Evolutionary conservation across 2,888 invertebrate species (phyloP), one percentile per base, ranked within the genome.

Genomic region (Eristalis pertinax): DNA sequence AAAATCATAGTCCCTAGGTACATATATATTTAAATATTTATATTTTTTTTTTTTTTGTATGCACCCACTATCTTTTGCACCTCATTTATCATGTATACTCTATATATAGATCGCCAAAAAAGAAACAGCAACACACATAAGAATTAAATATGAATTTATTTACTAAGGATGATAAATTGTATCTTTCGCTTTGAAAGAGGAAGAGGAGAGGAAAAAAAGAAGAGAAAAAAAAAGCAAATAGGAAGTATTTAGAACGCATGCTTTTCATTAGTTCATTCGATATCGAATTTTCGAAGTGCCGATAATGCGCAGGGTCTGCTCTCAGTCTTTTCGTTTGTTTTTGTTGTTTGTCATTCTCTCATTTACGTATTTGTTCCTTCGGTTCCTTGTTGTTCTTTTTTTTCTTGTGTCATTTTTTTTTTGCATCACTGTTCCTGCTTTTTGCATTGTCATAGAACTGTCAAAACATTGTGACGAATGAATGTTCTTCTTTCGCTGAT

Each of bases 51-150:
- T 11, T 15, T 24, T 29, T 26, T 15, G 26, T 26, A 60, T 50
- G 50, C 50, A 50, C 50, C 50, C 50, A 50, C 50, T 4, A 50
- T 50, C 15, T 60, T 26, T 26, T 83, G 87, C 87, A 87, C 69
- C 87, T 87, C 87, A 87, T 87, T 60, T 76, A 72, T 83, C 83
- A 86, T 79, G 38, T 65, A 69, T 63, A 75, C 65, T 63, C 77
- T 65, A 65, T 76, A 35, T 70, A 75, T 64, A 78, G 43, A 62
- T 50, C 24, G 38, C 22, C 22, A 29, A 65, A 4, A 79, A 32
- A 63, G 3, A 63, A 26, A 63, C 19, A 29, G 26, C 32, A 32
- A 64, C 32, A 64, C 58, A 81, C 56, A 68, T 29, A 69, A 38
- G 64, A 69, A 68, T 65, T 29, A 75, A 70, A 82, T 74, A 67